Base-by-base conservation (phyloP, 1,140 invertebrate species). In the Zophobas atratus region DNA sequence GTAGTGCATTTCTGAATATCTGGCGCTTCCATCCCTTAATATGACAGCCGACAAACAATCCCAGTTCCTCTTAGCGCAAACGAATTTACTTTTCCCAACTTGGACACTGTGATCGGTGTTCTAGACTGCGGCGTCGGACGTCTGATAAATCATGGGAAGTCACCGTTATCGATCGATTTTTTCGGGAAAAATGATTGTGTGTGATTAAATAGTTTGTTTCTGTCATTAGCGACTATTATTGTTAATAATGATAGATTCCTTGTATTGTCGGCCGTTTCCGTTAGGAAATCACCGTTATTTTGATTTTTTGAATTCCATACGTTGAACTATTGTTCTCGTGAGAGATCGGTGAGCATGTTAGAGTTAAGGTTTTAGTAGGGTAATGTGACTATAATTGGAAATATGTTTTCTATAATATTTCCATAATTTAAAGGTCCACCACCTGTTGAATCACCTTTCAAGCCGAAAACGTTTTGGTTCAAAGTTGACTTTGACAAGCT, bases 311-410 rank as follows among this genome's bases (percentile, higher is more conserved):
- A 67, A 67, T 67, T 67, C 60, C 60, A 39, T 63, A 6, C 2
- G 33, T 41, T 67, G 39, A 67, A 38, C 60, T 36, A 41, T 67
- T 67, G 60, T 67, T 67, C 49, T 51, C n/a, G 8, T 41, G 39
- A 67, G 20, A 20, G 20, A 20, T 20, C 20, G 20, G 20, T 20
- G 20, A 20, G 20, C 0, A 20, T 20, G 20, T 20, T 20, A 20
- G 20, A 20, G 20, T 20, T 20, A 20, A 20, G 20, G 20, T 20
- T 20, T 20, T 20, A 20, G 20, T 20, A 20, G 20, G 20, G 20
- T 20, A 20, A 20, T 20, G 20, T 20, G 20, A 20, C 20, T 20
- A 20, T 20, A 20, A 20, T 20, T 20, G 20, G 20, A 20, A 20
- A 20, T 20, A 20, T 0, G 20, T 20, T 20, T 20, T 20, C 20